Percentiles rank a stretch among this genome's conserved stretches.
phyloP scores from a whole-genome alignment of 2,797 vertebrate species.

The Tokudaia muenninki region DNA sequence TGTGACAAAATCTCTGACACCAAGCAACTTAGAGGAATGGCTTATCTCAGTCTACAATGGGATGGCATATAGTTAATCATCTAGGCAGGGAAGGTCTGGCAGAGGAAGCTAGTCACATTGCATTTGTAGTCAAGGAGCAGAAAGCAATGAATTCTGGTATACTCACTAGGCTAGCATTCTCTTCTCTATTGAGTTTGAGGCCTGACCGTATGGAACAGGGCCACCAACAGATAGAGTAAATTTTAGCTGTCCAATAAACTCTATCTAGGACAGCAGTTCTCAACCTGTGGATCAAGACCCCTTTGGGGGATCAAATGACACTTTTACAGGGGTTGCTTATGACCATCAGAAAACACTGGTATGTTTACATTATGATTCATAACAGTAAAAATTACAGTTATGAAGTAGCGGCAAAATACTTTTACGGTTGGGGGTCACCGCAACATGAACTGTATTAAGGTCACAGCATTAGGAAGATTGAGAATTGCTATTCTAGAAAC shows the following conservation, averaged over 20 bases:
- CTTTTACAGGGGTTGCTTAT: neutral
- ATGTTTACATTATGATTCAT: neutral
- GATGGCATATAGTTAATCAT: neutral
- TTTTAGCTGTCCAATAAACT: neutral
- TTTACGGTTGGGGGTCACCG: neutral
- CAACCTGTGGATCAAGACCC: neutral
- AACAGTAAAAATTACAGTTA: neutral
- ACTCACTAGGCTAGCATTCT: neutral
- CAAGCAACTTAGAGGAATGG: neutral
- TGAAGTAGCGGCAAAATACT: neutral
- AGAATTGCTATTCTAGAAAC: neutral
- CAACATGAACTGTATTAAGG: neutral
- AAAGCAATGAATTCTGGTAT: neutral
- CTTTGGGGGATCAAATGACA: neutral
- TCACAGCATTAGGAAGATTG: neutral
- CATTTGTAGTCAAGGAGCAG: neutral
- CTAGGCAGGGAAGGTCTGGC: neutral
- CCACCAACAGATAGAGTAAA: neutral
- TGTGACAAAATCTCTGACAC: neutral
- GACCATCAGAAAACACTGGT: neutral
- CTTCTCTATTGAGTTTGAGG: neutral
- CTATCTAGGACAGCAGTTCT: neutral
- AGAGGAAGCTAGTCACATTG: neutral
- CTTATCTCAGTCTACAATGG: neutral
- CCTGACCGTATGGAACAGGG: neutral